Base-by-base conservation (phyloP, 2,888 invertebrate genomes). In the Aspidiotus rigidus region DNA sequence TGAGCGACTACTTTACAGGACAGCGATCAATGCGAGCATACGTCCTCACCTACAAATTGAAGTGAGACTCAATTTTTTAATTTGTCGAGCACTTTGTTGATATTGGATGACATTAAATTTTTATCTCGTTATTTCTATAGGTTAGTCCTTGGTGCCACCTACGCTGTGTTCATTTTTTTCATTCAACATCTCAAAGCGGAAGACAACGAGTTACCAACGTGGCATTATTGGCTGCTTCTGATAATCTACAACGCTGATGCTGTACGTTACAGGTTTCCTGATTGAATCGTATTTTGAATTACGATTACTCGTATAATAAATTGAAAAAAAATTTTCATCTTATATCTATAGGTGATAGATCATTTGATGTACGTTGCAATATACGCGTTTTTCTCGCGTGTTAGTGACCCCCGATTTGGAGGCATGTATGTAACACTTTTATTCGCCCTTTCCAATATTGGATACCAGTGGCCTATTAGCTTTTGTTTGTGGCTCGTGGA, bases 381-480 rank as follows among this genome's bases (percentile, higher is more conserved):
- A 71, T 97, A 99, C 96, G 93, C 96, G 10, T 99, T 99, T 81
- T 94, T 93, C 79, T 98, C 98, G 0, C 90, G 91, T 79, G 87
- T 99, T 62, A 96, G 96, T 72, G 99, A 99, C 78, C 94, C 97
- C 0, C 83, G 88, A 0, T 93, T 98, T 0, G 99, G 99, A 6
- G 97, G 99, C 7, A 99, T 98, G 0, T 99, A 99, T 78, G 99
- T 99, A 99, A 99, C 99, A 0, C 82, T 99, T 63, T 81, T 99
- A 15, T 99, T 99, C 78, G 99, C 99, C 0, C 82, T 98, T 17
- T 86, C 88, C 62, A 99, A 99, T 82, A 83, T 99, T 71, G 98
- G 99, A 13, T 93, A 94, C 7, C 96, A 95, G 77, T 98, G 97
- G 98, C 96, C 98, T 0, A 85, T 88, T 71, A 95, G 96, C 0